Evolutionary conservation across 2,888 invertebrate genomes (phyloP), one percentile per base, ranked within the genome.

Genomic region (Drosophila rubida): DNA sequence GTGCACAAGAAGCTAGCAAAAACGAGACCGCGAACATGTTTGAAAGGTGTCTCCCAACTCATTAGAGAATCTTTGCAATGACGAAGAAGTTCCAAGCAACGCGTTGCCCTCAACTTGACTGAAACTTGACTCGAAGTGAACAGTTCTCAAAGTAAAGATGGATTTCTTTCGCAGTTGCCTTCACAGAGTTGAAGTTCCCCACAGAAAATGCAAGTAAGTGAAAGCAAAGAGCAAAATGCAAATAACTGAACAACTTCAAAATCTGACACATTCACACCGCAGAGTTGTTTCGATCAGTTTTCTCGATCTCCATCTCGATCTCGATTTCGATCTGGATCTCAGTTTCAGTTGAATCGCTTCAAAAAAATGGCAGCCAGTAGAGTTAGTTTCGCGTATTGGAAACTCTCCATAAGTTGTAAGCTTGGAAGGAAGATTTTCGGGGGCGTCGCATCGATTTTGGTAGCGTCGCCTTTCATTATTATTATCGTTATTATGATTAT

Each of bases 261-360:
- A 19, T 19, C 41, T 35, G 22, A 16, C 13, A 46, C 80, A 85
- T 74, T 75, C 87, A 86, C 53, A 63, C 82, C 44, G 78, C 90
- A 88, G 88, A 87, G 90, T 90, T 91, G 89, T 90, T 90, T 90
- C 84, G 87, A 90, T 88, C 88, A 89, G 70, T 81, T 88, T 42
- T 30, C 30, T 54, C 42, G 30, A 51, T 54, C 39, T 53, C 37
- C 27, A 39, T 30, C 30, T 53, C 42, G 30, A 54, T 54, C 41
- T 54, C 39, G 30, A 50, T 54, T 35, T 54, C 42, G 30, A 51
- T 54, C 39, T 53, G 32, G 30, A 54, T 55, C 41, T 54, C 39
- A 32, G 32, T 9, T 55, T 62, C 45, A 42, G 60, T 69, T 41
- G 55, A 39, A 45, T 66, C 32, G 45, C 41, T 9, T 37, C 13